phyloP scores from a whole-genome alignment of 2,888 invertebrate species.

The Clusia tigrina region DNA sequence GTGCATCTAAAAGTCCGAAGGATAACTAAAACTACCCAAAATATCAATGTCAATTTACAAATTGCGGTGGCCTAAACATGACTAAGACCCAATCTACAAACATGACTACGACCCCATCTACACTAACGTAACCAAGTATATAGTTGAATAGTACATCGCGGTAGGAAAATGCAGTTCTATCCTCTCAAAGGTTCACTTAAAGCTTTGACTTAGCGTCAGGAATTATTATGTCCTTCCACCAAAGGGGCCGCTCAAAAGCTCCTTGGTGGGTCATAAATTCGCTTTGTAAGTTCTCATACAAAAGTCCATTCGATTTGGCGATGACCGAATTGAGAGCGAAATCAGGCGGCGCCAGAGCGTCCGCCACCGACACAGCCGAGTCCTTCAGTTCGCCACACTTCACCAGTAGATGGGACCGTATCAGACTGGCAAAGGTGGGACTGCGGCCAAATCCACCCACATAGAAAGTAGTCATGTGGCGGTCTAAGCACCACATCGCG shows the following conservation, averaged over 20 bases:
- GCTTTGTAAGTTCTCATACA: slow-evolving; percentile 75
- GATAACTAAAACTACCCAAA: neutral
- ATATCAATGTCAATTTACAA: slow-evolving; percentile 5
- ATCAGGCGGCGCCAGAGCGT: slow-evolving; percentile 89
- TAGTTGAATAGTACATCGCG: neutral
- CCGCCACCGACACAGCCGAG: slow-evolving; percentile 80
- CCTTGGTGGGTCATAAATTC: slow-evolving; percentile 75
- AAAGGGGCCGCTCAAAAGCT: slow-evolving; percentile 74
- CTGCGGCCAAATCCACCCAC: slow-evolving; percentile 68
- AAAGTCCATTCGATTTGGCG: slow-evolving; percentile 80
- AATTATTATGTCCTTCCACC: slow-evolving; percentile 74
- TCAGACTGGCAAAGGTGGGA: slow-evolving; percentile 67
- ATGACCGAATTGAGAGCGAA: slow-evolving; percentile 87
- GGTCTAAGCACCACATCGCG: slow-evolving; percentile 71
- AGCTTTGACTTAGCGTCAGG: slow-evolving; percentile 57
- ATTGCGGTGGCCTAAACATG: slow-evolving; percentile 3
- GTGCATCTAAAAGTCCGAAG: slow-evolving; percentile 4
- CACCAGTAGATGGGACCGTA: slow-evolving; percentile 74
- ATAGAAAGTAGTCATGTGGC: slow-evolving; percentile 77
- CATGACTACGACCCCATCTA: no score
- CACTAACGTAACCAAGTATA: neutral
- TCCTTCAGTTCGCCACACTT: slow-evolving; percentile 76
- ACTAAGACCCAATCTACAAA: no score
- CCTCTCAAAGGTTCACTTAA: slow-evolving; percentile 31
- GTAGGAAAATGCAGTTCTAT: neutral